phyloP scores from a whole-genome alignment of 2,113 vertebrate genomes.

The Aphelocoma coerulescens region DNA sequence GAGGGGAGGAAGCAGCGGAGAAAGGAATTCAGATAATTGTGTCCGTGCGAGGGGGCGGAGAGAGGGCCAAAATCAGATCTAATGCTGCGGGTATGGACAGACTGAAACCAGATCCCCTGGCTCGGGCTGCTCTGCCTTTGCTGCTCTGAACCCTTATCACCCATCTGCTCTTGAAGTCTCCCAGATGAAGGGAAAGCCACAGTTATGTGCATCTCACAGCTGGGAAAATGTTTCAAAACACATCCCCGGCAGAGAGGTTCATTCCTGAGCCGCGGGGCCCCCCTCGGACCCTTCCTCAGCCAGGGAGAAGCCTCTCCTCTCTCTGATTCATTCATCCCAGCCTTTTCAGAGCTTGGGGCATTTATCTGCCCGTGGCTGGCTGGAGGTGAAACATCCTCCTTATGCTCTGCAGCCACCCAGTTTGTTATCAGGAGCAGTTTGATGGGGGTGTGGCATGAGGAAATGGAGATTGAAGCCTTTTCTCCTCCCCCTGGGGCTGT shows the following conservation, averaged over 20 bases:
- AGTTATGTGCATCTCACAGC: background rate
- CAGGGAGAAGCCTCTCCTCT: background rate
- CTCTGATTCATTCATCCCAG: background rate
- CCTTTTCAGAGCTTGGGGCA: background rate
- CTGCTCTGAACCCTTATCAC: background rate
- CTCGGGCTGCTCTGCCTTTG: background rate
- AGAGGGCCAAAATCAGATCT: background rate
- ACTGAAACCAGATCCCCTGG: slow-evolving; percentile 32
- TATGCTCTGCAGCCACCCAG: background rate
- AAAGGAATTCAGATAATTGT: slow-evolving; percentile 26
- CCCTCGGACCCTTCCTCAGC: accelerated
- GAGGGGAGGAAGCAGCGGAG: background rate
- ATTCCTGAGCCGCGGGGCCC: background rate
- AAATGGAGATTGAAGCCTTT: background rate
- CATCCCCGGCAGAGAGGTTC: background rate
- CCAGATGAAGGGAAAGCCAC: slow-evolving; percentile 25
- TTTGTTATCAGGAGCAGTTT: background rate
- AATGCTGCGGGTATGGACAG: background rate
- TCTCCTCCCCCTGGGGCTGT: background rate
- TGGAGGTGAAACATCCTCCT: background rate
- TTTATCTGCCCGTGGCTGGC: background rate
- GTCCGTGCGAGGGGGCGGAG: background rate
- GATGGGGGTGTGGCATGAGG: background rate
- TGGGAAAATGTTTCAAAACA: background rate
- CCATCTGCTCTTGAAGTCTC: background rate